Evolutionary conservation across 2,113 vertebrate genomes (phyloP).

Genomic region (Xenopus borealis): DNA sequence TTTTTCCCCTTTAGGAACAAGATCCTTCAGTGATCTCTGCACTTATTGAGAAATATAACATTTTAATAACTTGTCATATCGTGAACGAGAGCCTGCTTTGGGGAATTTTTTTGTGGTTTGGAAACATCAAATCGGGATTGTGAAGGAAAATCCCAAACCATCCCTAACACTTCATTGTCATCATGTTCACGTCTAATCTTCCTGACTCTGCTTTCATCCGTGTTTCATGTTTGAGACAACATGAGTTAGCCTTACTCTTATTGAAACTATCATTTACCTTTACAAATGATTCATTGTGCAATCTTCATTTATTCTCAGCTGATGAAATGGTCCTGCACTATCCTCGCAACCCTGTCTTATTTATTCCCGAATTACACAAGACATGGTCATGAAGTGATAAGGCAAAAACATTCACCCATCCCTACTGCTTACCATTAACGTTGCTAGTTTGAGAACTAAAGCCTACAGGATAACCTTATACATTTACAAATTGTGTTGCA

Average conservation of each 20-base stretch:
- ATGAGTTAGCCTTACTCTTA: background rate
- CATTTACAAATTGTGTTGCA: too few relatives aligned
- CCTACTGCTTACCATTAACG: too few relatives aligned
- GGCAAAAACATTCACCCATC: too few relatives aligned
- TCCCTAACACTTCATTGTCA: conserved; percentile 4
- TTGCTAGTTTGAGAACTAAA: too few relatives aligned
- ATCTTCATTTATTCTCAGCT: conserved; percentile 30
- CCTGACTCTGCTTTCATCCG: conserved; percentile 9
- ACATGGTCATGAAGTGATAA: conserved; percentile 4
- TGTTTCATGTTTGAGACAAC: conserved; percentile 6
- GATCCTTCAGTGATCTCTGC: background rate
- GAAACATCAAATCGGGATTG: conserved; percentile 3
- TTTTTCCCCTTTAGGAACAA: background rate
- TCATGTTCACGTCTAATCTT: conserved; percentile 2
- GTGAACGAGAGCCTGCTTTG: background rate
- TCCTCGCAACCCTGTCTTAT: conserved; percentile 13
- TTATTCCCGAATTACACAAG: conserved; percentile 9
- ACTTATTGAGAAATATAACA: conserved; percentile 11
- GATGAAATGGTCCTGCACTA: conserved; percentile 16
- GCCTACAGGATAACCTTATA: too few relatives aligned
- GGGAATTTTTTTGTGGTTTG: background rate
- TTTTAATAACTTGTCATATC: conserved; percentile 14
- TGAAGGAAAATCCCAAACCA: conserved; percentile 6
- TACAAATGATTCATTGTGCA: background rate
- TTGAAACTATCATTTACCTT: conserved; percentile 6